Percentiles rank a stretch among this genome's conserved stretches.
Evolutionary conservation across 2,888 invertebrate genomes (phyloP).

Genomic region (Lamellibrachia satsuma): DNA sequence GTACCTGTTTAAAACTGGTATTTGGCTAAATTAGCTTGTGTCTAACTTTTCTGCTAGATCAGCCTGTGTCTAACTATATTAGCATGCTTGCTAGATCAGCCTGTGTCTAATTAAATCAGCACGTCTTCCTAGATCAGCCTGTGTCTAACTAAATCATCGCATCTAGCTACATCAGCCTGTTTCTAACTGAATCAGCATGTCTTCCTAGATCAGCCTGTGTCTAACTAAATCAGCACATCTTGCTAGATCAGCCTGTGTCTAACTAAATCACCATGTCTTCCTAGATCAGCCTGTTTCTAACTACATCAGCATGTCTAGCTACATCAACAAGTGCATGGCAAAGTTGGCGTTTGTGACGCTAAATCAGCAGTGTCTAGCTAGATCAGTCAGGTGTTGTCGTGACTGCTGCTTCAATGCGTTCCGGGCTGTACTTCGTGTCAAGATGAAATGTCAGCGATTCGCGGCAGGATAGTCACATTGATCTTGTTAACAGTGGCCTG

Average conservation of each 20-base stretch:
- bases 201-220: not conserved
- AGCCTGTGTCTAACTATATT: not conserved
- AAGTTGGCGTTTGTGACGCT: not conserved
- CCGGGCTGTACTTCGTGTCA: not conserved
- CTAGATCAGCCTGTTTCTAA: not conserved
- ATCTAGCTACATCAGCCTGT: not conserved
- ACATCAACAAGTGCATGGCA: not conserved
- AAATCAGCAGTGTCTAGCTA: not conserved
- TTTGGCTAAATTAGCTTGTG: no score
- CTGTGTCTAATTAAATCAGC: not conserved
- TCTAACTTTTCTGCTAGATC: not conserved
- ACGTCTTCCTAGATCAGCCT: not conserved
- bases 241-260: not conserved
- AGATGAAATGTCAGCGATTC: slow-evolving; percentile 1
- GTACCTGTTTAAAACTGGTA: no score
- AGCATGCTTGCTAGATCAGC: not conserved
- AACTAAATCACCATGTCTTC: not conserved
- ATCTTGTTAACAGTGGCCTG: slow-evolving; percentile 2
- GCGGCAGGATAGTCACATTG: not conserved
- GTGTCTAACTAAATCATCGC: not conserved
- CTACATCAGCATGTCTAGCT: not conserved
- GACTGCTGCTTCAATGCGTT: not conserved
- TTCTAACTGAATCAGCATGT: not conserved
- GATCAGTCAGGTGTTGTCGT: not conserved
- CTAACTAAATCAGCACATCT: not conserved